Evolutionary conservation across 2,113 vertebrate genomes (phyloP), one percentile per base, ranked within the genome.

Genomic region (Morone chrysops): DNA sequence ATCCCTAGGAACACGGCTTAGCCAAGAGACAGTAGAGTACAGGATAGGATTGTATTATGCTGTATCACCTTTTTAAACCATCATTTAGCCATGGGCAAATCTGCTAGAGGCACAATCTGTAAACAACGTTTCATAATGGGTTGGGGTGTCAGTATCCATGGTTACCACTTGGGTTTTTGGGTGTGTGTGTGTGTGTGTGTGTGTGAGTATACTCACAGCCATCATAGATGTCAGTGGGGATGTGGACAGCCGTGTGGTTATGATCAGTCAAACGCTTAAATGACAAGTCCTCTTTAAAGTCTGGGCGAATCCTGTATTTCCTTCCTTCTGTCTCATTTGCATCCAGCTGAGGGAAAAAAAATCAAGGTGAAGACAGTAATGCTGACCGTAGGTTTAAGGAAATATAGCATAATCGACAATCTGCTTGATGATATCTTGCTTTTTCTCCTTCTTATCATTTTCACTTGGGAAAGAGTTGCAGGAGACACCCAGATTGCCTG

Each of bases 221-320:
- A 82, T 99, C 97, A 41, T 99, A 99, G 93, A 99, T 99, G 93
- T 99, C 98, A 2, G 98, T 99, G 60, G 98, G 98, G 90, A 99
- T 99, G 88, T 99, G 98, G 61, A 99, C 98, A 17, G 97, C 98
- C 62, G 98, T 97, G 72, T 99, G 96, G 70, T 99, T 97, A 92
- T 98, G 96, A 71, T 97, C 98, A 0, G 97, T 97, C 70, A 97
- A 93, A 20, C 98, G 94, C 81, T 96, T 96, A 90, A 99, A 99
- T 47, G 96, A 94, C 6, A 94, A 93, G 89, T 99, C 97, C 0
- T 98, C 96, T 77, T 96, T 96, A 92, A 99, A 99, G n/a, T 97
- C 96, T 11, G 98, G 98, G 75, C 95, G 96, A 89, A 99, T 97
- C 85, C 94, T 86, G 69, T 94, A 94, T 89, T 96, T 97, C 85